phyloP scores from a whole-genome alignment of 2,113 vertebrate species.

The Pandion haliaetus region DNA sequence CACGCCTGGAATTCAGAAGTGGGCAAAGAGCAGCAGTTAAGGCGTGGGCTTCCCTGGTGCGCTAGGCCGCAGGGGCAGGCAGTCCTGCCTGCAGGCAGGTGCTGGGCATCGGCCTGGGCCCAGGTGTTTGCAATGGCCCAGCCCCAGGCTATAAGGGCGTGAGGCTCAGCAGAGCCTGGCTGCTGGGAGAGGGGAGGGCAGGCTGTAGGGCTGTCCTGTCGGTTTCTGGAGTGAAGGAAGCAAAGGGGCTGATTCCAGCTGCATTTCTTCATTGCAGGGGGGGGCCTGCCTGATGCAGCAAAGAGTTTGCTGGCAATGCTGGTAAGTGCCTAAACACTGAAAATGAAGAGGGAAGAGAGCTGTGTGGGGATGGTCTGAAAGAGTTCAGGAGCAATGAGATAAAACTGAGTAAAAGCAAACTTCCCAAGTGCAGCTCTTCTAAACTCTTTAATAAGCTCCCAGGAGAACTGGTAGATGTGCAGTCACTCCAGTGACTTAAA shows the following conservation, averaged over 20 bases:
- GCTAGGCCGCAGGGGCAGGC: background rate
- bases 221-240: rapidly evolving
- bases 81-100: background rate
- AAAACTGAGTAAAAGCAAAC: background rate
- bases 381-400: background rate
- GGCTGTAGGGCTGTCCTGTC: too few relatives aligned
- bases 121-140: background rate
- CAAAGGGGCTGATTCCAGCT: rapidly evolving
- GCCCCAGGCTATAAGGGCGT: background rate
- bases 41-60: rapidly evolving
- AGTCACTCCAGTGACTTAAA: background rate
- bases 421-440: background rate
- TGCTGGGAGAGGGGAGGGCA: rapidly evolving
- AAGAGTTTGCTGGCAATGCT: rapidly evolving
- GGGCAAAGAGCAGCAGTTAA: background rate
- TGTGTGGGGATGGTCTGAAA: background rate
- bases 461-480: background rate
- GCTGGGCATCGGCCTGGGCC: background rate
- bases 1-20: too few relatives aligned
- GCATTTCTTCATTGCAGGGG: rapidly evolving
- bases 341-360: background rate
- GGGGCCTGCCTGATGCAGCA: too few relatives aligned
- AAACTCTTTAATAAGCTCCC: constrained; percentile 33
- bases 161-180: background rate
- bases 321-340: background rate